Conservation (phyloP, 2,888 invertebrate species). For the Clusia tigrina region DNA sequence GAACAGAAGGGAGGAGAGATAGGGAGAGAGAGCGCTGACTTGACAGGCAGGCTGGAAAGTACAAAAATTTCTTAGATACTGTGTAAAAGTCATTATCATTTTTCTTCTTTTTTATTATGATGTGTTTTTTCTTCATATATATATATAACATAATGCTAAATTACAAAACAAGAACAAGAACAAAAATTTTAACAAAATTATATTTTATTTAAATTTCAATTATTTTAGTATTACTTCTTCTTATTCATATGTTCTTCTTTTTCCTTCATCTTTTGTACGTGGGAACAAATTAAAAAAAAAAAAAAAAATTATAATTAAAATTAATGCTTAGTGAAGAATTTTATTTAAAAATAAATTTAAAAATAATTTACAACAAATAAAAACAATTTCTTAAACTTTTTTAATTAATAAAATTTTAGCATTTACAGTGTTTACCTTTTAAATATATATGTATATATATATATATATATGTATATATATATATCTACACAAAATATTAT, state of each 20-base stretch:
- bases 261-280: conserved; percentile 47
- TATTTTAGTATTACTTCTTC: conserved; percentile 16
- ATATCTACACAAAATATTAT: no score
- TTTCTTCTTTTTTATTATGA: conserved; percentile 22
- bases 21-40: no score
- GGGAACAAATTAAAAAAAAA: conserved; percentile 39
- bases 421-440: conserved; percentile 28
- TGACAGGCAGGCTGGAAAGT: no score
- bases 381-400: not conserved
- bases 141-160: conserved; percentile 15
- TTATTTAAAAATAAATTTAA: conserved; percentile 27
- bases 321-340: conserved; percentile 17
- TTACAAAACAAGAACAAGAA: conserved; percentile 55
- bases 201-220: conserved; percentile 24
- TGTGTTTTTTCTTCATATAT: conserved; percentile 18
- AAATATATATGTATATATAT: conserved; percentile 26
- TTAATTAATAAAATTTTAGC: conserved; percentile 18
- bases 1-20: no score
- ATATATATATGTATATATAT: no score
- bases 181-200: conserved; percentile 54
- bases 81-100: conserved; percentile 19
- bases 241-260: conserved; percentile 30
- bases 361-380: conserved; percentile 2
- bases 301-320: conserved; percentile 45
- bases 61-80: conserved; percentile 25